Base-by-base conservation (phyloP, 2,888 invertebrate genomes). In the Penaeus monodon region DNA sequence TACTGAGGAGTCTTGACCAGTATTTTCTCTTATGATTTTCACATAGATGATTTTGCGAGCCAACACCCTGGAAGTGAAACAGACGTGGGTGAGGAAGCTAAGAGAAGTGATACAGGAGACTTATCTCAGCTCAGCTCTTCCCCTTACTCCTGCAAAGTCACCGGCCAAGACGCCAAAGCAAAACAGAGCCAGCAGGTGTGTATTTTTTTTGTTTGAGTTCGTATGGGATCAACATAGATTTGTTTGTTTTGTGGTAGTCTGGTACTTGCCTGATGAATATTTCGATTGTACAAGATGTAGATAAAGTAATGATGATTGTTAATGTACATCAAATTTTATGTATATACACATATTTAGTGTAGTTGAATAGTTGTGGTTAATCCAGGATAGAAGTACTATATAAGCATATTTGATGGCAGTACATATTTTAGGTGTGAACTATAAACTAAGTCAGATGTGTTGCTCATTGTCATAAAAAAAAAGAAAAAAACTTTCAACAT, bases 21-120 rank as follows among this genome's bases (percentile, higher is more conserved):
- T 74, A 73, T 80, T 81, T 29, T 86, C 78, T 78, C n/a, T 65
- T 65, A 83, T 83, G 14, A 90, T 44, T 44, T 29, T 33, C 49
- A 20, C 88, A 12, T 83, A 85, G 88, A 85, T 90, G 88, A 88
- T 88, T 29, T 79, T 88, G 22, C 77, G 97, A 93, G 97, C 98
- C 0, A 96, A 96, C 80, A 97, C 96, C 66, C 94, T 98, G 86
- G 98, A 99, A 92, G 96, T 96, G 76, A 99, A 99, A 92, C 98
- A 98, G 93, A 94, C 96, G 73, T 99, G 99, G 99, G 98, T 99
- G 89, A 97, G 98, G 91, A 96, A 98, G 91, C 94, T 99, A 85
- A 94, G 98, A 89, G 98, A 99, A 93, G 96, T 99, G 86, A 98
- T 99, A 92, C 98, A 98, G 94, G 98, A 98, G 93, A 97, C 97